A percentile compares a stretch with the other conserved stretches of the same genome.
phyloP scores from a whole-genome alignment of 2,797 vertebrate genomes.

The Cetoscarus ocellatus region DNA sequence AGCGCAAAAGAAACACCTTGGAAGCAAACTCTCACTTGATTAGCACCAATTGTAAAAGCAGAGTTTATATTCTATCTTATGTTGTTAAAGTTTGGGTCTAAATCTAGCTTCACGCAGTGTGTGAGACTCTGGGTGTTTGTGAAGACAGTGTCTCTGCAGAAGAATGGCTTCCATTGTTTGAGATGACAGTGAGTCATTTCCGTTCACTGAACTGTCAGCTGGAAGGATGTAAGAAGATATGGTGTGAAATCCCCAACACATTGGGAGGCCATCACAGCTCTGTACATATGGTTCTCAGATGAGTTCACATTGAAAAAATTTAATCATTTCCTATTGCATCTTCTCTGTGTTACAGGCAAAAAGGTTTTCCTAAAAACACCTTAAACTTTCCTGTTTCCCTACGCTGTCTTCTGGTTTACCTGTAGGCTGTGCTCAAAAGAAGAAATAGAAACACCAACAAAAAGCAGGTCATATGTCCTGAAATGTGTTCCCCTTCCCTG shows the following conservation, averaged over 20 bases:
- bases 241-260: conserved; percentile 6
- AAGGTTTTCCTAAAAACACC: no score
- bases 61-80: not conserved
- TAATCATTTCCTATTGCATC: no score
- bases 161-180: conserved; percentile 23
- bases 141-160: conserved; percentile 7
- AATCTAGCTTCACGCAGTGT: not conserved
- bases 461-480: not conserved
- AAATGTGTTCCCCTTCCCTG: not conserved
- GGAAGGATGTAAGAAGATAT: conserved; percentile 10
- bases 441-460: not conserved
- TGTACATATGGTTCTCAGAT: conserved; percentile 11
- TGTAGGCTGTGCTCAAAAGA: no score
- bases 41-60: no score
- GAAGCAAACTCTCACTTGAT: no score
- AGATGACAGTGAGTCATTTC: conserved; percentile 16
- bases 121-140: not conserved
- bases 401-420: not conserved
- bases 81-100: not conserved
- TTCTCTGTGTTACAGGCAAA: no score
- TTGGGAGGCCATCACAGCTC: conserved; percentile 14
- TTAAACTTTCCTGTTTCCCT: not conserved
- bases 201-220: conserved; percentile 26
- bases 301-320: conserved; percentile 4
- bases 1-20: no score